phyloP scores from a whole-genome alignment of 2,888 invertebrate genomes.

The Lathronympha strigana region DNA sequence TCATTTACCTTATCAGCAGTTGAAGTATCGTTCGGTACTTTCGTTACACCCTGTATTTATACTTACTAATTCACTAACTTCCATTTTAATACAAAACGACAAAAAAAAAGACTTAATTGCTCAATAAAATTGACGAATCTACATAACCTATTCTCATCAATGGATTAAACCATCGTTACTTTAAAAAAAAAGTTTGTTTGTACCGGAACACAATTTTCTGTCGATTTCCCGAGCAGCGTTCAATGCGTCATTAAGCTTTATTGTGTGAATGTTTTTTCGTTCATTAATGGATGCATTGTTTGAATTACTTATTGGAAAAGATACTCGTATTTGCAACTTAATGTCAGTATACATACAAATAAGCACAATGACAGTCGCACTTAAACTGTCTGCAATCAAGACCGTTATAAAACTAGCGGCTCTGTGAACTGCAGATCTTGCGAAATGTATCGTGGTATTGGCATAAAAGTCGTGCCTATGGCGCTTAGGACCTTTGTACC shows the following conservation, averaged over 20 bases:
- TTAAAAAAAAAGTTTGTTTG: slow-evolving; percentile 30
- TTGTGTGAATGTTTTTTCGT: slow-evolving; percentile 8
- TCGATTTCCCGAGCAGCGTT: slow-evolving; percentile 30
- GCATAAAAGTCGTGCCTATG: too few species aligned
- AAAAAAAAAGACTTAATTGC: not conserved
- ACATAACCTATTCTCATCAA: slow-evolving; percentile 2
- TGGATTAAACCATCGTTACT: slow-evolving; percentile 36
- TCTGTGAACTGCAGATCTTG: too few species aligned
- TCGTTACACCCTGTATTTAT: too few species aligned
- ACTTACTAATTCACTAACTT: not conserved
- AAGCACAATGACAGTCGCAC: too few species aligned
- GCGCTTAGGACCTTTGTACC: too few species aligned
- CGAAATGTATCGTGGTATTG: too few species aligned
- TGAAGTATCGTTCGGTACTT: too few species aligned
- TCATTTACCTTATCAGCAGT: too few species aligned
- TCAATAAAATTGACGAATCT: slow-evolving; percentile 10
- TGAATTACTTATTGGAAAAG: not conserved
- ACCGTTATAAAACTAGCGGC: too few species aligned
- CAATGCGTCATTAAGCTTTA: slow-evolving; percentile 29
- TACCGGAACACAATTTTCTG: slow-evolving; percentile 22
- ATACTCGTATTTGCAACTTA: too few species aligned
- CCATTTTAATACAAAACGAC: not conserved
- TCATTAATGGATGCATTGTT: slow-evolving; percentile 4
- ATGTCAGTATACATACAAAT: too few species aligned
- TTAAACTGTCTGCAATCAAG: too few species aligned